phyloP scores from a whole-genome alignment of 2,888 invertebrate genomes.

The Ophion obscuratus region DNA sequence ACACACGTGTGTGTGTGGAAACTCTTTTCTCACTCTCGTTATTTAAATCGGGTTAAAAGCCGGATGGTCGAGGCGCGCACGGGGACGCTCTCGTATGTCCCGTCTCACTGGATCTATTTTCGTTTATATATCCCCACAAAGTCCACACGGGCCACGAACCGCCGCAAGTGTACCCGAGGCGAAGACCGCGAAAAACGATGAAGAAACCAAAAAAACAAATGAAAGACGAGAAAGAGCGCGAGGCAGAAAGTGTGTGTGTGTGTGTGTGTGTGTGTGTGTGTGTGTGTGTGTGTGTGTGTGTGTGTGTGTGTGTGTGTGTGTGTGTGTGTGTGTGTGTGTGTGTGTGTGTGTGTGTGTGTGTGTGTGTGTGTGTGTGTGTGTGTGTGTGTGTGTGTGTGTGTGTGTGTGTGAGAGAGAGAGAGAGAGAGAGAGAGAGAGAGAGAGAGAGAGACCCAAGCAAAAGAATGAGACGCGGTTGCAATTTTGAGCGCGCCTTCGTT shows the following conservation, averaged over 20 bases:
- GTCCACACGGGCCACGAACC: conserved; percentile 60
- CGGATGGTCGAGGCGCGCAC: conserved; percentile 52
- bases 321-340: background rate
- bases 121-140: conserved; percentile 61
- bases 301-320: too few relatives aligned
- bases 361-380: background rate
- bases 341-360: background rate
- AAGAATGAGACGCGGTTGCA: conserved; percentile 52
- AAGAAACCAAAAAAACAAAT: conserved; percentile 16
- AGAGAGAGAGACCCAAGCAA: background rate
- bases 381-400: background rate
- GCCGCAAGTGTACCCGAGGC: conserved; percentile 51
- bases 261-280: too few relatives aligned
- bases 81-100: conserved; percentile 42
- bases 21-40: conserved; percentile 59
- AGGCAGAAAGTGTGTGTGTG: background rate
- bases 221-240: conserved; percentile 24
- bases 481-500: conserved; percentile 45
- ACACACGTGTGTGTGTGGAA: background rate
- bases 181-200: conserved; percentile 56
- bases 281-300: too few relatives aligned
- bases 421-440: background rate
- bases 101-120: conserved; percentile 64
- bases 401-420: background rate
- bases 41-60: conserved; percentile 65